Evolutionary conservation across 2,113 vertebrate genomes (phyloP).

Genomic region (Pycnonotus jocosus): DNA sequence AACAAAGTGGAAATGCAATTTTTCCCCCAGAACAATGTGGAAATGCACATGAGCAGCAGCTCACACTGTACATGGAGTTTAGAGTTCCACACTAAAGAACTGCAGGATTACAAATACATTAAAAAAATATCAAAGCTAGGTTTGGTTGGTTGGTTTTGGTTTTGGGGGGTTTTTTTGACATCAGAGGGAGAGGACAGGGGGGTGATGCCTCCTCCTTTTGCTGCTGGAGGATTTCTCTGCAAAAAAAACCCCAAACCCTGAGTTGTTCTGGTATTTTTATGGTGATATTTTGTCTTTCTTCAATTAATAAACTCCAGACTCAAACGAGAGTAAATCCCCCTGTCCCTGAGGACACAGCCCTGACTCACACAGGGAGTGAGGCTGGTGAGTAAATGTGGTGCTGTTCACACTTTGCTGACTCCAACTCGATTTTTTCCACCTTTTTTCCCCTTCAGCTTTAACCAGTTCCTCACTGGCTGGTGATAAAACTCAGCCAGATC

Average conservation of each 20-base stretch:
- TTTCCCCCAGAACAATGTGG: not conserved
- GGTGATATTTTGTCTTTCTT: too few species aligned
- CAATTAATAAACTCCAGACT: too few species aligned
- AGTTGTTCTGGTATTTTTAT: too few species aligned
- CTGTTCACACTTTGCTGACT: not conserved
- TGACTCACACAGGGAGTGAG: not conserved
- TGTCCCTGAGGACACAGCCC: not conserved
- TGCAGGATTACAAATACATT: not conserved
- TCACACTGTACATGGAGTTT: not conserved
- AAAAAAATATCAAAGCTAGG: not conserved
- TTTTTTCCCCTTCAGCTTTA: not conserved
- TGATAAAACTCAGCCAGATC: not conserved
- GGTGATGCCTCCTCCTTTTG: too few species aligned
- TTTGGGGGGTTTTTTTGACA: too few species aligned
- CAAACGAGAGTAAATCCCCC: too few species aligned
- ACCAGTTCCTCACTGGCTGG: not conserved
- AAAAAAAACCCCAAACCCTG: too few species aligned
- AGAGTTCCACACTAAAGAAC: not conserved
- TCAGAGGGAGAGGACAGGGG: too few species aligned
- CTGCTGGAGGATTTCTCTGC: too few species aligned
- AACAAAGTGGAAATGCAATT: accelerated
- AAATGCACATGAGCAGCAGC: not conserved
- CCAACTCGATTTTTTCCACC: not conserved
- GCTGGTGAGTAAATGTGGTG: not conserved
- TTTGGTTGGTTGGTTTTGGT: too few species aligned